Evolutionary conservation across 2,797 vertebrate genomes (phyloP).

Genomic region (Dromococcyx pavoninus): DNA sequence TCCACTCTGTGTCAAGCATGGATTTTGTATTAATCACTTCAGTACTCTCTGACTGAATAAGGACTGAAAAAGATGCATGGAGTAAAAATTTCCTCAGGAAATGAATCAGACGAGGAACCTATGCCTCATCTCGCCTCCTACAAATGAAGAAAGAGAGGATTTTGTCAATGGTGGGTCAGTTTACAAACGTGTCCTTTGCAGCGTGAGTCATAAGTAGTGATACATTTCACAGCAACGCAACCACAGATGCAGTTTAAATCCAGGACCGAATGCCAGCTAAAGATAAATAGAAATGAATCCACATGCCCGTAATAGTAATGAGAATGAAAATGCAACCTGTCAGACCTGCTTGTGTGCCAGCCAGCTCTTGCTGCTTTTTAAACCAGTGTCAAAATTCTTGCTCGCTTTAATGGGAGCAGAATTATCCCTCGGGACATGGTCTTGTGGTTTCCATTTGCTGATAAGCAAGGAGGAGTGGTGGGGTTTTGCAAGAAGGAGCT

Average conservation of each 20-base stretch:
- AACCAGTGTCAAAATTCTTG: neutral
- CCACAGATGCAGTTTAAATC: constrained; percentile 51
- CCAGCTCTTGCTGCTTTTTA: neutral
- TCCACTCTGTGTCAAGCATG: constrained; percentile 53
- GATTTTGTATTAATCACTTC: constrained; percentile 68
- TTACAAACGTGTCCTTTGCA: constrained; percentile 69
- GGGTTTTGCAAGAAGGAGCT: neutral
- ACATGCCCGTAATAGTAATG: neutral
- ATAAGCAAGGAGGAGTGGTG: neutral
- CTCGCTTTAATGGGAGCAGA: neutral
- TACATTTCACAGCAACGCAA: constrained; percentile 69
- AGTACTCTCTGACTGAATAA: constrained; percentile 56
- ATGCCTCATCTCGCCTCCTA: constrained; percentile 65
- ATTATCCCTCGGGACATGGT: neutral
- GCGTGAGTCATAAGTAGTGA: constrained; percentile 69
- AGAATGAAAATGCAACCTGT: constrained; percentile 23
- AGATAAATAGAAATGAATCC: constrained; percentile 20
- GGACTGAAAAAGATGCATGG: constrained; percentile 44
- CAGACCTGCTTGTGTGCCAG: neutral
- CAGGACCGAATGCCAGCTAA: constrained; percentile 14
- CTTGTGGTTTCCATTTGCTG: neutral
- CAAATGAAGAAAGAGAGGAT: constrained; percentile 50
- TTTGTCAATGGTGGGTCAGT: constrained; percentile 72
- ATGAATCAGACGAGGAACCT: constrained; percentile 75
- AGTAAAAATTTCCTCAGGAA: constrained; percentile 76